Evolutionary conservation across 2,113 vertebrate species (phyloP), one percentile per base, ranked within the genome.

Genomic region (Phyllopteryx taeniolatus): DNA sequence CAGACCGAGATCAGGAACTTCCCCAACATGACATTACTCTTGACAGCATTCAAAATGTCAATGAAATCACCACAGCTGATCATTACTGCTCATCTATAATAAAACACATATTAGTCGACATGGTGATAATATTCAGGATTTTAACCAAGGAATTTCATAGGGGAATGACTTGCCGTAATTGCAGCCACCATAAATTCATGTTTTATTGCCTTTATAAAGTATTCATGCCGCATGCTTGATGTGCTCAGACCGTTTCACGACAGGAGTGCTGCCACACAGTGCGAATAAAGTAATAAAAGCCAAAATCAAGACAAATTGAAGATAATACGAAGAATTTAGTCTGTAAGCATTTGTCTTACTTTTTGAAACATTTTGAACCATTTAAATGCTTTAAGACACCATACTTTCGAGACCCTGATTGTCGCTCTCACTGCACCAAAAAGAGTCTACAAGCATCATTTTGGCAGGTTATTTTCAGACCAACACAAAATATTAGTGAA

Each of bases 181-280:
- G 84, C 87, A 60, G 75, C 71, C 20, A 74, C 84, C 74, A 71
- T 89, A 90, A 91, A 91, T 65, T 80, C 78, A 79, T 82, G 78
- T 77, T 91, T 92, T 91, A 92, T 88, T 79, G 78, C 85, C 85
- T 85, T 88, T 90, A 90, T 92, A 87, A 92, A 91, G 87, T 84
- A 89, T 92, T 90, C 77, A 87, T 91, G 85, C 75, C 60, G 67
- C 22, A n/a, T 82, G 85, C 81, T 83, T 84, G 83, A 90, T 85
- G 85, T 85, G 76, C 75, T 78, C 59, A 13, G 74, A 86, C 79
- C 77, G 83, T 85, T 87, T 89, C 81, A 81, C 67, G 73, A 85
- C 82, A 78, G 79, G 76, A 20, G 64, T 56, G 7, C 66, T 62
- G 78, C 80, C 68, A 67, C 74, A 70, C 76, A 47, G 66, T 39